Percentiles rank a stretch among this genome's conserved stretches.
These are phyloP conservation scores for Hippolais icterina DNA, from an alignment of 2,113 vertebrate genomes.

Conservation along the genomic window DNA sequence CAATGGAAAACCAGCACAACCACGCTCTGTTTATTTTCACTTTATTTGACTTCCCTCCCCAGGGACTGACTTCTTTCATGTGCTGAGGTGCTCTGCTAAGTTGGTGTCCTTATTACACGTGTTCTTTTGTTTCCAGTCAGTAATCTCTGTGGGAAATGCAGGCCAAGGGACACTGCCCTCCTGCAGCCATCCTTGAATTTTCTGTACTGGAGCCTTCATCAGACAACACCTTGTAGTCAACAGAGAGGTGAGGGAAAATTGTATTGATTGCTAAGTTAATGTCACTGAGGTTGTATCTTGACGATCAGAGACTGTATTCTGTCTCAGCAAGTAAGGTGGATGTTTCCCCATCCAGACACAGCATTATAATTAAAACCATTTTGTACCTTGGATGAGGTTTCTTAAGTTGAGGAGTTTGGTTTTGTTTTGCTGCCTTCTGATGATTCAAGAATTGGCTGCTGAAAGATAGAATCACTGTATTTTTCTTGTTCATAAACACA, in stretches of 20 bases:
- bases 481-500: slow-evolving; percentile 1
- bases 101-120: background rate
- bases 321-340: background rate
- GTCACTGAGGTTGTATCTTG: background rate
- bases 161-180: slow-evolving; percentile 69
- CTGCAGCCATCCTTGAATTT: slow-evolving; percentile 89
- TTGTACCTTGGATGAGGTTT: background rate
- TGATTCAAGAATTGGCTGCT: background rate
- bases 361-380: background rate
- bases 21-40: background rate
- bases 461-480: background rate
- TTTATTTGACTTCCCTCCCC: background rate
- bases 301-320: background rate
- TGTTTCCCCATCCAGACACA: background rate
- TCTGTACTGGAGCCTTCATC: slow-evolving; percentile 86
- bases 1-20: background rate
- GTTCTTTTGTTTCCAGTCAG: slow-evolving; percentile 78
- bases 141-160: slow-evolving; percentile 84
- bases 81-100: background rate
- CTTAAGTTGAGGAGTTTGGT: background rate
- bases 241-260: slow-evolving; percentile 82
- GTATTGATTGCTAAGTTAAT: background rate
- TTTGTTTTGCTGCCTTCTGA: background rate
- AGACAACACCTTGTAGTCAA: slow-evolving; percentile 78
- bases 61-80: background rate